phyloP scores from a whole-genome alignment of 2,888 invertebrate genomes.

The Fragum whitleyi region DNA sequence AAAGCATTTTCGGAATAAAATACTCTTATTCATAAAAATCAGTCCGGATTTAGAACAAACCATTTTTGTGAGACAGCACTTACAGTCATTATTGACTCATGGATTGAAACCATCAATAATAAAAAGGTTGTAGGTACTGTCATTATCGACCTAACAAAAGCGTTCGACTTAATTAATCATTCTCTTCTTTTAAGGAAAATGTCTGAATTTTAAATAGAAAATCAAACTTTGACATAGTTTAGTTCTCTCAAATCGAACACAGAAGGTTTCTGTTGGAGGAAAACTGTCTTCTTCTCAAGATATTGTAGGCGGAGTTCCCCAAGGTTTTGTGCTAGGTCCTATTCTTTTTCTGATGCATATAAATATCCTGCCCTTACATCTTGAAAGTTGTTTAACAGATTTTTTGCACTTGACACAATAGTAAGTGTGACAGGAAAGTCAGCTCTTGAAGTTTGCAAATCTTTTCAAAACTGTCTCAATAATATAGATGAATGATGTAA shows the following conservation, averaged over 20 bases:
- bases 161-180: slow-evolving; percentile 1
- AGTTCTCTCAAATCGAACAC: background rate
- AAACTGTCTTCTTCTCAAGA: background rate
- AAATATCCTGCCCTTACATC: background rate
- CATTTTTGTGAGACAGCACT: slow-evolving; percentile 16
- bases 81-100: background rate
- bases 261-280: background rate
- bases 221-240: background rate
- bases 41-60: slow-evolving; percentile 14
- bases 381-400: no score
- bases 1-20: no score
- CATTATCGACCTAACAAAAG: background rate
- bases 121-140: slow-evolving; percentile 6
- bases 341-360: background rate
- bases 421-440: background rate
- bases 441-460: background rate
- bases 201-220: background rate
- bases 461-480: background rate
- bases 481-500: background rate
- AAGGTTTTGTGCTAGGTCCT: background rate
- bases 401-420: background rate
- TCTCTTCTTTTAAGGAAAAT: background rate
- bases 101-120: background rate
- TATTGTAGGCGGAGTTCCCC: slow-evolving; percentile 2
- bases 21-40: background rate